Evolutionary conservation across 2,888 invertebrate genomes (phyloP).

Genomic region (Mimumesa dahlbomi): DNA sequence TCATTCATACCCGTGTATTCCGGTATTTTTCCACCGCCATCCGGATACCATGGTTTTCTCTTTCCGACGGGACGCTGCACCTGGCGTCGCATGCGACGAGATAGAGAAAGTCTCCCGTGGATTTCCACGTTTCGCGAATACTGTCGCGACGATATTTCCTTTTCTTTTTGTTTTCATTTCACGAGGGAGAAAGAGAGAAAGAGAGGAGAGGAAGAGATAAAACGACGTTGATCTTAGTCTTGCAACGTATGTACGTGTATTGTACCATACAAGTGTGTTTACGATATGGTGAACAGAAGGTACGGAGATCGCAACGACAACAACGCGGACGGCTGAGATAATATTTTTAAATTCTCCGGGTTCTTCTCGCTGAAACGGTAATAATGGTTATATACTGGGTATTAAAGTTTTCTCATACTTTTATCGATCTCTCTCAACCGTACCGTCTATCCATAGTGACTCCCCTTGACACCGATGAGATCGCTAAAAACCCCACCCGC

Average conservation of each 20-base stretch:
- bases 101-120: conserved; percentile 20
- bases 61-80: conserved; percentile 24
- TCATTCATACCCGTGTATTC: conserved; percentile 3
- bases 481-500: conserved; percentile 10
- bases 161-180: no score
- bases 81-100: conserved; percentile 2
- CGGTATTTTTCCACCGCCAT: conserved; percentile 12
- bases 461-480: conserved; percentile 25
- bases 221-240: no score
- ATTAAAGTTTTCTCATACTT: conserved; percentile 47
- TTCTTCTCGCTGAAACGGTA: conserved; percentile 19
- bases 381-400: conserved; percentile 39
- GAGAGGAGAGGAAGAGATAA: no score
- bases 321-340: no score
- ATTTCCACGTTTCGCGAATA: conserved; percentile 21
- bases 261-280: no score
- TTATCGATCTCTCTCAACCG: conserved; percentile 43
- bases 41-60: conserved; percentile 14
- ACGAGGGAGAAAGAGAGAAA: neutral
- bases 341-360: conserved; percentile 15
- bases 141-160: no score
- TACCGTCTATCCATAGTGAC: neutral
- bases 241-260: no score
- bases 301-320: no score
- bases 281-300: no score